Conservation (phyloP, 1,140 invertebrate genomes). For the Olivierus martensii region DNA sequence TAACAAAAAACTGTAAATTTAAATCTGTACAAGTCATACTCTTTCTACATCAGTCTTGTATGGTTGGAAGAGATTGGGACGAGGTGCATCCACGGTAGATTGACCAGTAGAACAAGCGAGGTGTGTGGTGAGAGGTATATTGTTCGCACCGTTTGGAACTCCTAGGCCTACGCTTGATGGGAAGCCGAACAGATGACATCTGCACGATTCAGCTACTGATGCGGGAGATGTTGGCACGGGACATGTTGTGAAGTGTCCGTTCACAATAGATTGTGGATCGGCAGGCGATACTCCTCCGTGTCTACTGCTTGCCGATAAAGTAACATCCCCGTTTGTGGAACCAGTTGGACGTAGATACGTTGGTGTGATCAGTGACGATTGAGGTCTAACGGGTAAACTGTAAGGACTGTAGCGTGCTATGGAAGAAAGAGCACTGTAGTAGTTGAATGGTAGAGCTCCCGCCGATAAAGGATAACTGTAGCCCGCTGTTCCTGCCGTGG, state of each 20-base stretch:
- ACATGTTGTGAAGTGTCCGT: background rate
- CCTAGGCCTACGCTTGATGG: background rate
- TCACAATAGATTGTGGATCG: background rate
- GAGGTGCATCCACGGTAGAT: background rate
- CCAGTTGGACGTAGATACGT: slow-evolving; percentile 13
- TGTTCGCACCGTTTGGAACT: too few species aligned
- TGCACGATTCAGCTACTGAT: slow-evolving; percentile 1
- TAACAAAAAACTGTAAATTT: too few species aligned
- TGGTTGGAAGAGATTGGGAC: slow-evolving; percentile 20
- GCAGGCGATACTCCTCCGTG: background rate
- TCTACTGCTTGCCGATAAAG: background rate
- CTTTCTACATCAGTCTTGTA: slow-evolving; percentile 20
- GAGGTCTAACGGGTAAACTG: slow-evolving; percentile 15
- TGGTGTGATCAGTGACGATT: slow-evolving; percentile 12
- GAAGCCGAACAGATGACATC: slow-evolving; percentile 7
- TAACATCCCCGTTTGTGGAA: slow-evolving; percentile 5
- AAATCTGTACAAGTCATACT: background rate
- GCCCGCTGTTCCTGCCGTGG: slow-evolving; percentile 46
- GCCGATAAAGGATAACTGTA: slow-evolving; percentile 26
- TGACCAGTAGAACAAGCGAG: background rate
- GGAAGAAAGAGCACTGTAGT: slow-evolving; percentile 14
- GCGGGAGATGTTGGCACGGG: too few species aligned
- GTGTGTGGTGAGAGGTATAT: background rate
- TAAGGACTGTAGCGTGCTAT: slow-evolving; percentile 18
- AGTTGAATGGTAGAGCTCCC: slow-evolving; percentile 13